These are phyloP conservation scores for Heliconius aoede DNA, from an alignment of 2,888 invertebrate species.

Conservation along the genomic window DNA sequence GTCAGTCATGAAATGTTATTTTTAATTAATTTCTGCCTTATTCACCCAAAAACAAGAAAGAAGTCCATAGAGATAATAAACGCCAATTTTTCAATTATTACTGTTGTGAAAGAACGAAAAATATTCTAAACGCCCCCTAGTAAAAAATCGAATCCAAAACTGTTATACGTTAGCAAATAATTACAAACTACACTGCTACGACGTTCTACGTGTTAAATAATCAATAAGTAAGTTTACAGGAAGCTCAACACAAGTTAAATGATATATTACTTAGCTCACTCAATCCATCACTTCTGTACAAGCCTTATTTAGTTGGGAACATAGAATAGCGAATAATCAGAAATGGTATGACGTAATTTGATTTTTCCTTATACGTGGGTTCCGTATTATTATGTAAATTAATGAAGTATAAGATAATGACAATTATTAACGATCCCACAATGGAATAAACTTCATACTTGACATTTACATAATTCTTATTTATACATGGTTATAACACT, in stretches of 20 bases:
- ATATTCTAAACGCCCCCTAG: too few species aligned
- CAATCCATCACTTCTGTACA: conserved; percentile 20
- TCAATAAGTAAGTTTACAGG: conserved; percentile 16
- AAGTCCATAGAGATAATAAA: too few species aligned
- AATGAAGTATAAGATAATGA: conserved; percentile 2
- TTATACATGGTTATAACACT: background rate
- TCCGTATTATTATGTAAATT: conserved; percentile 11
- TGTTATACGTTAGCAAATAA: background rate
- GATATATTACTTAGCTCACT: conserved; percentile 11
- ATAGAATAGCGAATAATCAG: conserved; percentile 16
- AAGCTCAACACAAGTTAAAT: conserved; percentile 24
- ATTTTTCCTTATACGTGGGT: background rate
- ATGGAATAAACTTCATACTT: background rate
- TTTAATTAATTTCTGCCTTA: background rate
- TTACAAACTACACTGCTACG: background rate
- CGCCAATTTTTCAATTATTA: too few species aligned
- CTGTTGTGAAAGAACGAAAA: too few species aligned
- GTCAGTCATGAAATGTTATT: background rate
- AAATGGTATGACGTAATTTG: conserved; percentile 13
- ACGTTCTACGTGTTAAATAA: background rate
- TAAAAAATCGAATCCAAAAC: background rate
- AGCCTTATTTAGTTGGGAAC: conserved; percentile 21
- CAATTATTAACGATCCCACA: background rate
- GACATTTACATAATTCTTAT: conserved; percentile 4
- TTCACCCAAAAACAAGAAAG: too few species aligned